phyloP scores from a whole-genome alignment of 2,113 vertebrate species.

The Eulemur macaco region DNA sequence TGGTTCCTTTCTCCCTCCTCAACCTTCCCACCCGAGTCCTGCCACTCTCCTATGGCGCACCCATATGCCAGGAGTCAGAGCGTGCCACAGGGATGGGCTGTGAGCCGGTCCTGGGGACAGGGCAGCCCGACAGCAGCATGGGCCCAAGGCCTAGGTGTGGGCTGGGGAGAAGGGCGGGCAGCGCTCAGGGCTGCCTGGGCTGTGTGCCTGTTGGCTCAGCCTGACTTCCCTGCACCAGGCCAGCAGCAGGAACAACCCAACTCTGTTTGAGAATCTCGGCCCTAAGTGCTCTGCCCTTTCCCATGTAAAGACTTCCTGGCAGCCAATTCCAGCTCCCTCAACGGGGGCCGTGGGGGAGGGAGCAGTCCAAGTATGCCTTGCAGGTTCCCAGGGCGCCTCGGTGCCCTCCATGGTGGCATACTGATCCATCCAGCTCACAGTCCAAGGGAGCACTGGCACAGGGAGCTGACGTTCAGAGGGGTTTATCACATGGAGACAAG shows the following conservation, averaged over 20 bases:
- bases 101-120: rapidly evolving
- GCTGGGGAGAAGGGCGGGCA: too few relatives aligned
- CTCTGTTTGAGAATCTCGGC: neutral
- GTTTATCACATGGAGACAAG: rapidly evolving
- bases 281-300: rapidly evolving
- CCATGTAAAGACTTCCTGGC: neutral
- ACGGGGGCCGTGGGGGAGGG: rapidly evolving
- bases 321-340: neutral
- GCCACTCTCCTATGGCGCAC: neutral
- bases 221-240: neutral
- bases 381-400: neutral
- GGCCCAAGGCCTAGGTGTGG: rapidly evolving
- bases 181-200: neutral
- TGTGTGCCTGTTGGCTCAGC: rapidly evolving
- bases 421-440: neutral
- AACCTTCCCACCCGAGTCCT: neutral
- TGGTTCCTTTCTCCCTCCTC: neutral
- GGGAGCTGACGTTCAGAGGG: neutral
- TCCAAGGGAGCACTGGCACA: rapidly evolving
- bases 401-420: too few relatives aligned
- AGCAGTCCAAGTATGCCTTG: rapidly evolving
- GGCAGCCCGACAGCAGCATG: rapidly evolving
- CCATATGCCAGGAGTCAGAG: rapidly evolving
- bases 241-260: neutral
- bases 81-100: rapidly evolving